Evolutionary conservation across 2,888 invertebrate species (phyloP).

Genomic region (Eucriotettix oculatus): DNA sequence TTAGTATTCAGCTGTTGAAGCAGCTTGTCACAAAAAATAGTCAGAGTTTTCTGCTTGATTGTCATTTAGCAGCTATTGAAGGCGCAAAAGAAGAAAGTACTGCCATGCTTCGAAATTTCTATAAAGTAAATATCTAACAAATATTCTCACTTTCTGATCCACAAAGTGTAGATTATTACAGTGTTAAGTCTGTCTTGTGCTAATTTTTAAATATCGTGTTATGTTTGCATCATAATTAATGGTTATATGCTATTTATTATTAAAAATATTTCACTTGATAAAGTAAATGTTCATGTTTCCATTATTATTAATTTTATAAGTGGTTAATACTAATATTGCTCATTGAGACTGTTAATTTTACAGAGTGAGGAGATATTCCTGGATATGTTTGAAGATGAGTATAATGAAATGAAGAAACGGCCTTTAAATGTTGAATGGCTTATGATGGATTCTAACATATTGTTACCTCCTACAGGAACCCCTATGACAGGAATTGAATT

Average conservation of each 20-base stretch:
- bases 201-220: too few species aligned
- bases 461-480: conserved; percentile 88
- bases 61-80: conserved; percentile 49
- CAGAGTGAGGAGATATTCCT: conserved; percentile 92
- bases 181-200: too few species aligned
- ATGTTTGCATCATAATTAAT: too few species aligned
- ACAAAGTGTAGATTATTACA: too few species aligned
- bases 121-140: conserved; percentile 40
- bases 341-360: conserved; percentile 14
- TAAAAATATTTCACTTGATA: too few species aligned
- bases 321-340: background rate
- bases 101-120: conserved; percentile 73
- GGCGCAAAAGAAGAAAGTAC: conserved; percentile 66
- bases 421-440: conserved; percentile 84
- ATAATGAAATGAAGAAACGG: conserved; percentile 77
- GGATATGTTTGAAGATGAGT: conserved; percentile 98
- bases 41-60: conserved; percentile 43
- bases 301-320: background rate
- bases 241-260: too few species aligned
- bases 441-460: conserved; percentile 89
- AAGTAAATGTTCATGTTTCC: too few species aligned
- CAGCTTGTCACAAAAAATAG: conserved; percentile 42
- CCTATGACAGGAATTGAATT: conserved; percentile 93
- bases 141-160: too few species aligned
- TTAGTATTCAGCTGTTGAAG: conserved; percentile 65